These are phyloP conservation scores for Ophioderma brevispina DNA, from an alignment of 35 echinoderm and acorn worm species.

Conservation along the genomic window DNA sequence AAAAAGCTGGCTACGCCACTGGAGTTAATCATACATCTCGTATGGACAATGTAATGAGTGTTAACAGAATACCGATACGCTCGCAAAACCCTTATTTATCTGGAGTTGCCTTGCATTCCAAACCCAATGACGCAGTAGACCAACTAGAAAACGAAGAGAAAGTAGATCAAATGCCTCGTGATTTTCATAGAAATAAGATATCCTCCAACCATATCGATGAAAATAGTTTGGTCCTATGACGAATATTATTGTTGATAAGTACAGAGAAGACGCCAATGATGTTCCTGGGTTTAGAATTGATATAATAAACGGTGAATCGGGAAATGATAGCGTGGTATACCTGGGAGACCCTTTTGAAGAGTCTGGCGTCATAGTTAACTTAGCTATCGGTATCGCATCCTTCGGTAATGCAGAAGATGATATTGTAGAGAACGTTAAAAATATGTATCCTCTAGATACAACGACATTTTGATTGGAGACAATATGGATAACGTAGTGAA, in stretches of 20 bases:
- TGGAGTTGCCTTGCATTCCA: too few species aligned
- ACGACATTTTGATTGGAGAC: not conserved
- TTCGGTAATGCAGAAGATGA: not conserved
- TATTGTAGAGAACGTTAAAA: not conserved
- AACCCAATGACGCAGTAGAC: too few species aligned
- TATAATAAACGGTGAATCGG: not conserved
- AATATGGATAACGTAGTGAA: not conserved
- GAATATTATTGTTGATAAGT: not conserved
- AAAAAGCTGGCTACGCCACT: too few species aligned
- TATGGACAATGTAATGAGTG: too few species aligned
- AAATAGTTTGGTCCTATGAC: not conserved
- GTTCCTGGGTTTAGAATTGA: not conserved
- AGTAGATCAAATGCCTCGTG: too few species aligned
- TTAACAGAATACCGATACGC: too few species aligned
- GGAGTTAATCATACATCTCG: too few species aligned
- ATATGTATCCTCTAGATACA: not conserved
- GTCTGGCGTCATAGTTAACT: not conserved
- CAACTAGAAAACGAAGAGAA: too few species aligned
- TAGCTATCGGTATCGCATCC: not conserved
- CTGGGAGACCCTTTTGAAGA: not conserved
- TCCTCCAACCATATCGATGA: not conserved
- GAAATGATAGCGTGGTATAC: not conserved
- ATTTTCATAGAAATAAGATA: too few species aligned
- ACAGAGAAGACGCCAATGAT: not conserved
- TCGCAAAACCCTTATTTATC: too few species aligned